Conservation (phyloP, 2,797 vertebrate species). For the Danio jaintianensis region DNA sequence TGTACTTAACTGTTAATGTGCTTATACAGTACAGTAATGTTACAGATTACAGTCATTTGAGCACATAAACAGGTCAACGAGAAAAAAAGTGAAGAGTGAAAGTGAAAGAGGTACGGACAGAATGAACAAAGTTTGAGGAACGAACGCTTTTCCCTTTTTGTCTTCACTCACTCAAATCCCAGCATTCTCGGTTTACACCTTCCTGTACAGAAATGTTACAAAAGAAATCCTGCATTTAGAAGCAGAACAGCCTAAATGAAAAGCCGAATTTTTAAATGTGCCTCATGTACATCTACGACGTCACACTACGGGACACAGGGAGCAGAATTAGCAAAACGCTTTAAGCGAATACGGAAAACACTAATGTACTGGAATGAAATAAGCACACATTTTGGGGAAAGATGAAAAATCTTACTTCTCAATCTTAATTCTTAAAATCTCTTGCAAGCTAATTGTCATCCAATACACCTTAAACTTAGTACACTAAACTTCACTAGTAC, state of each 20-base stretch:
- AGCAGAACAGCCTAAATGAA: slow-evolving; percentile 12
- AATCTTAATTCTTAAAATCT: slow-evolving; percentile 69
- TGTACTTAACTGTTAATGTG: slow-evolving; percentile 24
- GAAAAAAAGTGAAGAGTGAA: not conserved
- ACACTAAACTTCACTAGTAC: slow-evolving; percentile 48
- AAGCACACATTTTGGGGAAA: not conserved
- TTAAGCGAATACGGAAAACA: slow-evolving; percentile 11
- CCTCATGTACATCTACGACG: not conserved
- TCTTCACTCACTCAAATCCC: not conserved
- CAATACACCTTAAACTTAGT: slow-evolving; percentile 64
- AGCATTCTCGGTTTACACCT: not conserved
- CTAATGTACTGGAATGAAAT: slow-evolving; percentile 3
- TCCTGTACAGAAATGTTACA: slow-evolving; percentile 17
- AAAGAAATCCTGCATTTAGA: slow-evolving; percentile 1
- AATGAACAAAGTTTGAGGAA: slow-evolving; percentile 1
- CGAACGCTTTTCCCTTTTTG: slow-evolving; percentile 7
- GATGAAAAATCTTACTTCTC: slow-evolving; percentile 38
- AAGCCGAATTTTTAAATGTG: not conserved
- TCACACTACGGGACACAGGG: slow-evolving; percentile 22
- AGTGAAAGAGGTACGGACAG: not conserved
- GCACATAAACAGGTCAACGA: not conserved
- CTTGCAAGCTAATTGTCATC: slow-evolving; percentile 48
- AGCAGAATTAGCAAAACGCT: slow-evolving; percentile 18
- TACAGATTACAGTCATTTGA: slow-evolving; percentile 25
- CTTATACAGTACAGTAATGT: slow-evolving; percentile 20